Base-by-base conservation (phyloP, 2,113 vertebrate species). In the Indicator indicator region DNA sequence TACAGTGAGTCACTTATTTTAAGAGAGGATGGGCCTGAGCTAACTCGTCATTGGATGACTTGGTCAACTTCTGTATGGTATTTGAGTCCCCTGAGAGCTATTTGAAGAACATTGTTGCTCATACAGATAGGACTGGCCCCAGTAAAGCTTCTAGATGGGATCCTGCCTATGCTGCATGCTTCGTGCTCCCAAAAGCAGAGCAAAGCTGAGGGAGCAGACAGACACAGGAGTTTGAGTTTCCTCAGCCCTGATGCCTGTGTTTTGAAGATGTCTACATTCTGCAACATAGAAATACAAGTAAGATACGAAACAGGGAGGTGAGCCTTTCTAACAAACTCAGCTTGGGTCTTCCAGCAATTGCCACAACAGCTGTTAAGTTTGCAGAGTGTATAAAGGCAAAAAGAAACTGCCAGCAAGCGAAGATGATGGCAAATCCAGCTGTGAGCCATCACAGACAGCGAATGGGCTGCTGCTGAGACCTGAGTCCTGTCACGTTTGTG, bases 391-490 rank as follows among this genome's bases (percentile, higher is more conserved):
- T 74, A 85, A 94, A 88, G 77, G 64, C 82, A 87, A 76, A 92
- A 21, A n/a, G 75, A 75, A 82, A 40, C 1, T 24, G 12, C 46
- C 65, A 63, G 86, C 55, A 82, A 78, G 71, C 62, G 65, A 77
- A 90, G 83, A 59, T 86, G 78, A 93, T 94, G 72, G 78, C 64
- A 86, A 96, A 94, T 82, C 56, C 89, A 93, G 85, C 87, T 79
- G 87, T 73, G 56, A 85, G 48, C 33, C 62, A 84, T 87, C 60
- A 77, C 69, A 90, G 76, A 55, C 16, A 91, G 50, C 0, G 18
- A 83, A 46, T 19, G 46, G 70, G 46, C 50, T 79, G 67, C 71
- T 76, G 72, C 48, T 76, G 60, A 28, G 36, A 73, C 68, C 74
- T 95, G 83, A 65, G 32, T 91, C 17, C 52, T 70, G 75, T 92